Evolutionary conservation across 2,888 invertebrate genomes (phyloP), one percentile per base, ranked within the genome.

Genomic region (Hypselothyrea guttata): DNA sequence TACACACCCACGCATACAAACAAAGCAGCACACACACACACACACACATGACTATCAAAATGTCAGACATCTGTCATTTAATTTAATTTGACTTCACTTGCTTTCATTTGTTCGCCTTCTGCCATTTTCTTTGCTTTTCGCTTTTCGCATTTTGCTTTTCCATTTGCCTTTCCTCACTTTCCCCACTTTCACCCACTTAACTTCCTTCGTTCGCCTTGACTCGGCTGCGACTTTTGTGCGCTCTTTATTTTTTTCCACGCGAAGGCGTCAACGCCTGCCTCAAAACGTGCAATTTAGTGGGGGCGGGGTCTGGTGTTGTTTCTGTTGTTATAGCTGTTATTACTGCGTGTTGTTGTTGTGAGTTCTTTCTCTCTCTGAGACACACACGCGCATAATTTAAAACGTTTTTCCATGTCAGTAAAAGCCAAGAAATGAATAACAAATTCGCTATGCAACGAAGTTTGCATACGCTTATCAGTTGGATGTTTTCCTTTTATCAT

Each of bases 1-100:
- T 46, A 47, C 42, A 52, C 44, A 51, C 57, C 22, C 55, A 47
- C 38, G 22, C 30, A 54, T 35, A 30, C 40, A 7, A 44, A 28
- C 54, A 47, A 52, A 49, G 28, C 34, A 60, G 53, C 71, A 56
- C 60, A 56, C 60, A 53, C 62, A 1, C 48, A 4, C 40, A 15
- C 44, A 47, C 61, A 53, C 46, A 49, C 37, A 57, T 40, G 74
- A 62, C 64, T 68, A 70, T 69, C 82, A 81, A 81, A 81, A 74
- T 84, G 81, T 82, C 81, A 85, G 86, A 84, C 86, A 82, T 85
- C 86, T 82, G 81, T 82, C 86, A 84, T 82, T 85, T 82, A 85
- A 82, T 82, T 82, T 82, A 85, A 82, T 82, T 85, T 85, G 71
- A 83, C 71, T 82, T 84, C 68, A 81, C 82, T 86, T 82, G 83